Conservation (phyloP, 1,140 invertebrate genomes). For the Drosophila ambigua region DNA sequence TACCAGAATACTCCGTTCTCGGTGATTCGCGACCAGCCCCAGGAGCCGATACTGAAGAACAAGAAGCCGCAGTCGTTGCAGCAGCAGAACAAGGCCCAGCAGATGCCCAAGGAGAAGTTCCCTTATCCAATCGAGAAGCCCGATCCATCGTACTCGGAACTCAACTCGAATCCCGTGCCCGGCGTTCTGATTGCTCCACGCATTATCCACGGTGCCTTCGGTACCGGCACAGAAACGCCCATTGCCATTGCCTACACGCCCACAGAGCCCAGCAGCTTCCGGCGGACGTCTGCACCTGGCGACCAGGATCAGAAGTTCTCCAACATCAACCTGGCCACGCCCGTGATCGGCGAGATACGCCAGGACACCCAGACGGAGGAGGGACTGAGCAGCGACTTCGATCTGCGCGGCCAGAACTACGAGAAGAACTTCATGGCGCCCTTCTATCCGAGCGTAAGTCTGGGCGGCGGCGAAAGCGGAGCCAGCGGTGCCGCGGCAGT, state of each 20-base stretch:
- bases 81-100: constrained; percentile 62
- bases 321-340: constrained; percentile 79
- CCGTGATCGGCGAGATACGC: constrained; percentile 84
- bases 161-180: constrained; percentile 50
- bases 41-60: constrained; percentile 85
- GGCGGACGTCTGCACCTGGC: constrained; percentile 17
- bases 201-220: constrained; percentile 68
- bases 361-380: constrained; percentile 69
- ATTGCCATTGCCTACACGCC: constrained; percentile 85
- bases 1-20: constrained; percentile 82
- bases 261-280: constrained; percentile 77
- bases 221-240: constrained; percentile 83
- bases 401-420: constrained; percentile 76
- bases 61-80: constrained; percentile 74
- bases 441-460: constrained; percentile 88
- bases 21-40: constrained; percentile 84
- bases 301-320: constrained; percentile 56
- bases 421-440: constrained; percentile 88
- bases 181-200: constrained; percentile 65
- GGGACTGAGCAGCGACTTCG: constrained; percentile 66
- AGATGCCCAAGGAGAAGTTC: constrained; percentile 85
- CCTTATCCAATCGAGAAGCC: constrained; percentile 87
- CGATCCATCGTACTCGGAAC: constrained; percentile 65
- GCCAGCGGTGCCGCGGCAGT: constrained; percentile 69
- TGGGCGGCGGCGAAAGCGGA: constrained; percentile 79